A percentile compares a stretch with the other conserved stretches of the same genome.
Conservation (phyloP, 2,888 invertebrate species). For the Creontiades dilutus region DNA sequence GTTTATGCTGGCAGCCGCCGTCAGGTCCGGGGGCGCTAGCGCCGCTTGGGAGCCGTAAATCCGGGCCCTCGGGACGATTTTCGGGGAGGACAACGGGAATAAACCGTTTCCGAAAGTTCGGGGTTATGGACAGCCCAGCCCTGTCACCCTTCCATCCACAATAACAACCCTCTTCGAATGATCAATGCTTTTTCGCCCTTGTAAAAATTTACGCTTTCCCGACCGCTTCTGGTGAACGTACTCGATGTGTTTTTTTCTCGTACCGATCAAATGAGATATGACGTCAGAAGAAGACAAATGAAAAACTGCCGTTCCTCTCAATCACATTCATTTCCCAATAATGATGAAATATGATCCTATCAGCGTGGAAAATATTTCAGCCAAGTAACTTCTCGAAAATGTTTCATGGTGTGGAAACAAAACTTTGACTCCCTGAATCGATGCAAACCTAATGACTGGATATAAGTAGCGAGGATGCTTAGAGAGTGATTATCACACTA, state of each 20-base stretch:
- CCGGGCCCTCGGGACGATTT: slow-evolving; percentile 35
- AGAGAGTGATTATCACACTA: no score
- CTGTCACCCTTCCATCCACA: slow-evolving; percentile 36
- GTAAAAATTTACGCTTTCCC: slow-evolving; percentile 13
- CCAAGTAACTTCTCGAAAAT: no score
- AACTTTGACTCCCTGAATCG: no score
- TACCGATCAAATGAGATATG: neutral
- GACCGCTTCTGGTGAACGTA: no score
- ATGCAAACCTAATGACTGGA: no score
- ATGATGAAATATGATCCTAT: no score
- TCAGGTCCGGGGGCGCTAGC: slow-evolving; percentile 26
- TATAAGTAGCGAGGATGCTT: no score
- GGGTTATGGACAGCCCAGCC: slow-evolving; percentile 29
- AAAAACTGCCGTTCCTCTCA: no score
- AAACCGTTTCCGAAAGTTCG: neutral
- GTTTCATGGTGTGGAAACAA: no score
- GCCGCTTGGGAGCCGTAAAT: slow-evolving; percentile 65
- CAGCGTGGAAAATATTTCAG: no score
- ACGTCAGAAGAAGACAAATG: no score
- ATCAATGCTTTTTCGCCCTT: slow-evolving; percentile 26
- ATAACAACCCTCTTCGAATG: slow-evolving; percentile 3
- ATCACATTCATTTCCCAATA: no score
- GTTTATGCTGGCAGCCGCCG: slow-evolving; percentile 59
- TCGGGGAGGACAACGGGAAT: slow-evolving; percentile 27
- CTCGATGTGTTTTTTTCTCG: slow-evolving; percentile 10